Conservation (phyloP, 2,888 invertebrate genomes). For the Bombylius major region DNA sequence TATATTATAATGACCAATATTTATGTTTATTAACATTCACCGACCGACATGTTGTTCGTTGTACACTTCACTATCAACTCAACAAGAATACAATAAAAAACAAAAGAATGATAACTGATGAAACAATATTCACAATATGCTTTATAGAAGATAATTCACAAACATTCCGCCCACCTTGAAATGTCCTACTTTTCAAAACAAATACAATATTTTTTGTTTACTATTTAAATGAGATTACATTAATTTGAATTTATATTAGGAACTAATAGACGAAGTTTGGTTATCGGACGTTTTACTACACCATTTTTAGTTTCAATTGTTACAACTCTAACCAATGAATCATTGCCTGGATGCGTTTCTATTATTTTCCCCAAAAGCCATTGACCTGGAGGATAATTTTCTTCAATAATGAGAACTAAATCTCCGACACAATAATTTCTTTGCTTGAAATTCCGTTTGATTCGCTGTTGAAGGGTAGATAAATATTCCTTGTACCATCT, state of each 20-base stretch:
- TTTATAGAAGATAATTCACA: no score
- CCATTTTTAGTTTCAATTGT: neutral
- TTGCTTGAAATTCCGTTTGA: neutral
- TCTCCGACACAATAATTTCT: neutral
- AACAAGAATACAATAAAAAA: no score
- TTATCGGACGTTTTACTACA: neutral
- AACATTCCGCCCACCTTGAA: no score
- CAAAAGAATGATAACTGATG: no score
- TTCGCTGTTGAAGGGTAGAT: neutral
- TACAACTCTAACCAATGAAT: neutral
- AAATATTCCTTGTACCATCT: neutral
- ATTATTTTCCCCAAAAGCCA: neutral
- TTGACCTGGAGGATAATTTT: neutral
- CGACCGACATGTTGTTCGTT: no score
- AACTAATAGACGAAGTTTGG: neutral
- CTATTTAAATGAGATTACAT: no score
- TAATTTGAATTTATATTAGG: neutral
- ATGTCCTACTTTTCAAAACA: no score
- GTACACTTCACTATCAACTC: no score
- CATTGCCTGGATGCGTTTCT: neutral
- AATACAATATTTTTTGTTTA: no score
- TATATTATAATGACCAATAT: no score
- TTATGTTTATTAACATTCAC: no score
- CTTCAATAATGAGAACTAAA: neutral
- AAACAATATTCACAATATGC: no score